Evolutionary conservation across 2,797 vertebrate genomes (phyloP).

Genomic region (Botia almorhae): DNA sequence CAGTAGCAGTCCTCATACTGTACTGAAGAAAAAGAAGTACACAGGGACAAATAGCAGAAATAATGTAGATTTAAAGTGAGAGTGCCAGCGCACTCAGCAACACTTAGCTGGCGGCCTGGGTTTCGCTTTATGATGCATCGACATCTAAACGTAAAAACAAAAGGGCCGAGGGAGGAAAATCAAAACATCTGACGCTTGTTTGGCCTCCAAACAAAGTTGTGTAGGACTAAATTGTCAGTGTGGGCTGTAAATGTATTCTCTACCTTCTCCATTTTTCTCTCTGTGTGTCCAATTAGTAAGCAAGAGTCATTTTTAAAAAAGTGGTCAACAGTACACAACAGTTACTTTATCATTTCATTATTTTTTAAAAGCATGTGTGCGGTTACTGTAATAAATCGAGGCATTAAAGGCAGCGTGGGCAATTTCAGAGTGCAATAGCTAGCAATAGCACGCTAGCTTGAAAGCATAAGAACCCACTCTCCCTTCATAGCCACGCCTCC

Average conservation of each 20-base stretch:
- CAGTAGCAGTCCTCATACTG: not conserved
- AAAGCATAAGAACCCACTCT: too few relatives aligned
- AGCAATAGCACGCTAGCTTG: too few relatives aligned
- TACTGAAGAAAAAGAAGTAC: not conserved
- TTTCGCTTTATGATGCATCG: not conserved
- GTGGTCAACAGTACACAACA: not conserved
- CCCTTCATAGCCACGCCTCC: too few relatives aligned
- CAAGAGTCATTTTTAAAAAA: not conserved
- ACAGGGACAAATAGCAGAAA: not conserved
- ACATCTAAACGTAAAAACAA: not conserved
- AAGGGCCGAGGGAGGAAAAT: not conserved
- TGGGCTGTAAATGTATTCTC: not conserved
- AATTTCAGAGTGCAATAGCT: too few relatives aligned
- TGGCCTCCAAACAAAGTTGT: slow-evolving; percentile 6
- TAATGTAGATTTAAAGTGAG: not conserved
- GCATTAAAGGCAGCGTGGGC: not conserved
- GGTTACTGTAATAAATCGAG: not conserved
- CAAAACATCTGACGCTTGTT: slow-evolving; percentile 10
- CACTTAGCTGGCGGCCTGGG: not conserved
- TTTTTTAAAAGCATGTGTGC: not conserved
- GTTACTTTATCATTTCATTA: not conserved
- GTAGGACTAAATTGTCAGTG: not conserved
- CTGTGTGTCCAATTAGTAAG: not conserved
- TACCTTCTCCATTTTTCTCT: not conserved
- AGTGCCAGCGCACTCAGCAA: not conserved